Evolutionary conservation across 2,797 vertebrate genomes (phyloP).

Genomic region (Lophius americanus): DNA sequence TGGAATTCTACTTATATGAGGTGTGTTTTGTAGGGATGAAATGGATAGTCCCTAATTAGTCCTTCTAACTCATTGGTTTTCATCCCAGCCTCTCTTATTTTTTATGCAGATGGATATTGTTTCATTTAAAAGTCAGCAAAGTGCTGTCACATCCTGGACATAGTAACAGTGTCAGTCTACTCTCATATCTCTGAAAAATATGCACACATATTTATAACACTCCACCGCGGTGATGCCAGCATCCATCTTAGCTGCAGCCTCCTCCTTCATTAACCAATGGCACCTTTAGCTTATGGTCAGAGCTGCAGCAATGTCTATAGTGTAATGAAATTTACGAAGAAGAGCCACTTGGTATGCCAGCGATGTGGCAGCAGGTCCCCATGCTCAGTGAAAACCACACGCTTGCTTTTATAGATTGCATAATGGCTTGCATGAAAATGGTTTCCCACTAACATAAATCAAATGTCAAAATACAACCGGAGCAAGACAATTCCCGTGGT

Average conservation of each 20-base stretch:
- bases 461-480: slow-evolving; percentile 84
- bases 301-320: slow-evolving; percentile 75
- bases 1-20: slow-evolving; percentile 18
- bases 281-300: slow-evolving; percentile 80
- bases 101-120: slow-evolving; percentile 53
- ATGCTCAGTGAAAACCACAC: slow-evolving; percentile 79
- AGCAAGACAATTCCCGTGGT: slow-evolving; percentile 80
- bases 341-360: slow-evolving; percentile 84
- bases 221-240: slow-evolving; percentile 47
- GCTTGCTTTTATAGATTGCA: slow-evolving; percentile 83
- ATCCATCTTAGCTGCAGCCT: slow-evolving; percentile 68
- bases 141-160: slow-evolving; percentile 49
- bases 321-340: slow-evolving; percentile 83
- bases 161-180: slow-evolving; percentile 54
- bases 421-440: slow-evolving; percentile 85
- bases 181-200: slow-evolving; percentile 62
- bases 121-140: slow-evolving; percentile 64
- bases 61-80: slow-evolving; percentile 23
- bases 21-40: slow-evolving; percentile 12
- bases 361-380: slow-evolving; percentile 75
- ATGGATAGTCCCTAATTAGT: slow-evolving; percentile 21
- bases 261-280: slow-evolving; percentile 81
- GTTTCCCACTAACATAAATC: slow-evolving; percentile 86
- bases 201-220: slow-evolving; percentile 60
- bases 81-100: slow-evolving; percentile 12